Evolutionary conservation across 2,888 invertebrate genomes (phyloP), one percentile per base, ranked within the genome.

Genomic region (Odontocerum albicorne): DNA sequence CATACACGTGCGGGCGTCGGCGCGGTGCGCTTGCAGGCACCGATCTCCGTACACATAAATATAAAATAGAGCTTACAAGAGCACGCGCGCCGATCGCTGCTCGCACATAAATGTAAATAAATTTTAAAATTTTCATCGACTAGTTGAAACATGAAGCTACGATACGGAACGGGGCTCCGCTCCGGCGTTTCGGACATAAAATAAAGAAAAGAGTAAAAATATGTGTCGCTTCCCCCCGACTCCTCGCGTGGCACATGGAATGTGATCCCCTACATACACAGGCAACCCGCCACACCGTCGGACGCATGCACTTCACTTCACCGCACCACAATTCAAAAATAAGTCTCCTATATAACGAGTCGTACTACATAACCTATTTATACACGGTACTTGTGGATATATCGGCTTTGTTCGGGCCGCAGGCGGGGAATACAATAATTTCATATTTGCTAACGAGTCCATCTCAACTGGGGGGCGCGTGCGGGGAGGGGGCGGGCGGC

Each of bases 71-170:
- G n/a, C n/a, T n/a, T n/a, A n/a, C n/a, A n/a, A n/a, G n/a, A n/a
- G n/a, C n/a, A n/a, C n/a, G n/a, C n/a, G n/a, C n/a, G n/a, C n/a
- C n/a, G n/a, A n/a, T n/a, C n/a, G n/a, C n/a, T n/a, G n/a, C n/a
- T n/a, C n/a, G n/a, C n/a, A n/a, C n/a, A n/a, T n/a, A n/a, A n/a
- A n/a, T n/a, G n/a, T n/a, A n/a, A n/a, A n/a, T n/a, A n/a, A n/a
- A 27, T 27, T 7, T 68, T 68, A 68, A 67, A 67, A 65, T 68
- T 68, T 66, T 49, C 22, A 55, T 68, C 67, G 70, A 70, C 70
- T 70, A 69, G 63, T 59, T 62, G 58, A 53, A 58, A 56, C 60
- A 51, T 42, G 56, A 47, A 52, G 50, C 51, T 59, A 59, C 36
- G 39, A 59, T 53, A 49, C 35, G 49, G 43, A 33, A 36, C 39